These are phyloP conservation scores for Danionella dracula DNA, from an alignment of 2,797 vertebrate genomes.

Conservation along the genomic window DNA sequence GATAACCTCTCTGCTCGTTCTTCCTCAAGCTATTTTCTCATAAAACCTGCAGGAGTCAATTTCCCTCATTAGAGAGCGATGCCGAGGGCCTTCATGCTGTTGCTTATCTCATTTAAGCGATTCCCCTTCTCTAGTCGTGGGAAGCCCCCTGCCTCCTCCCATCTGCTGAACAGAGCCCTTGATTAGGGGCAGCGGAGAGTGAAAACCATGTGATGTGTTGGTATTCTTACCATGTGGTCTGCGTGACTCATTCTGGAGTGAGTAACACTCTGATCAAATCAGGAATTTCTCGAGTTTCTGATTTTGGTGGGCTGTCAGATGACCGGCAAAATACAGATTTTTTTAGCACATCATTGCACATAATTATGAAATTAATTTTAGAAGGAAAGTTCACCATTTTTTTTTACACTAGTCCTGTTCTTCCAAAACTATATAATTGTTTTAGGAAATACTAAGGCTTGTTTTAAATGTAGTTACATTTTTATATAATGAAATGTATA, in stretches of 20 bases:
- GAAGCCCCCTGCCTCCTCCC: slow-evolving; percentile 14
- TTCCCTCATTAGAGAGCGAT: slow-evolving; percentile 24
- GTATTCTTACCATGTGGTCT: slow-evolving; percentile 27
- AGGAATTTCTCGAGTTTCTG: slow-evolving; percentile 6
- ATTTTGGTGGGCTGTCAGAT: not conserved
- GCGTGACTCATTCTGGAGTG: slow-evolving; percentile 28
- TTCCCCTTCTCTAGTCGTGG: slow-evolving; percentile 7
- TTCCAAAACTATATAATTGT: too few relatives aligned
- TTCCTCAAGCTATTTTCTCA: slow-evolving; percentile 2
- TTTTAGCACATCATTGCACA: too few relatives aligned
- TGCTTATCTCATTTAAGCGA: slow-evolving; percentile 3
- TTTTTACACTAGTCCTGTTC: too few relatives aligned
- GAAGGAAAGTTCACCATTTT: not conserved
- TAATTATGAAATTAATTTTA: not conserved
- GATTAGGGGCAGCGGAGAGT: slow-evolving; percentile 30
- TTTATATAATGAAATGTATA: too few relatives aligned
- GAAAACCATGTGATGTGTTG: slow-evolving; percentile 26
- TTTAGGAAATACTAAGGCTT: too few relatives aligned
- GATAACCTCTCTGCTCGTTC: not conserved
- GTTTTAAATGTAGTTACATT: too few relatives aligned
- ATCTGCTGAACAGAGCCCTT: slow-evolving; percentile 13
- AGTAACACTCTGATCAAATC: slow-evolving; percentile 23
- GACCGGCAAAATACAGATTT: not conserved
- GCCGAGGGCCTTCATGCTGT: slow-evolving; percentile 14
- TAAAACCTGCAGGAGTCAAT: slow-evolving; percentile 18